Percentiles rank a stretch among this genome's conserved stretches.
These are phyloP conservation scores for Apamea crenata DNA, from an alignment of 2,888 invertebrate genomes.

Conservation along the genomic window DNA sequence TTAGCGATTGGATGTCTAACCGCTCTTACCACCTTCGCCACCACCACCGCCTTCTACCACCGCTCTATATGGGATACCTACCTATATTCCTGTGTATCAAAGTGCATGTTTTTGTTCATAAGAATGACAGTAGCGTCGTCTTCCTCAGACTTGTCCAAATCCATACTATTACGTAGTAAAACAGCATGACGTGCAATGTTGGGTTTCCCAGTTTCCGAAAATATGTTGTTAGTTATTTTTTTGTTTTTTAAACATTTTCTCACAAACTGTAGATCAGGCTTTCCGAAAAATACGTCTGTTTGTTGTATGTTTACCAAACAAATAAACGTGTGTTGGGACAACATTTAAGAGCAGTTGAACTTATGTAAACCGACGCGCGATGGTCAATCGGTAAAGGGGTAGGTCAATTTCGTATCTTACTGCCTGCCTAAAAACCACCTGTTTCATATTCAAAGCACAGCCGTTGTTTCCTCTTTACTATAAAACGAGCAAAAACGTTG, in stretches of 20 bases:
- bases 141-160: conserved; percentile 3
- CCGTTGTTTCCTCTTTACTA: no score
- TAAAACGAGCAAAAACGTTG: no score
- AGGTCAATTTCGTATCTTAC: not conserved
- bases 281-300: not conserved
- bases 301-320: conserved; percentile 3
- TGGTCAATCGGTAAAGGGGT: not conserved
- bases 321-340: not conserved
- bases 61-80: no score
- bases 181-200: not conserved
- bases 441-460: no score
- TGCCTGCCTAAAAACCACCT: no score
- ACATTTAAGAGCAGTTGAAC: not conserved
- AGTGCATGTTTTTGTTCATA: no score
- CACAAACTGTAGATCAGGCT: conserved; percentile 4
- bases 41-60: no score
- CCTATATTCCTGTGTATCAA: no score
- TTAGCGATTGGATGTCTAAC: no score
- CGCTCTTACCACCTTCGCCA: no score
- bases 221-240: not conserved
- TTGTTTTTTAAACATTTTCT: not conserved
- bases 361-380: no score
- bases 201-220: conserved; percentile 17
- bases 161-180: not conserved
- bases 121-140: no score